Evolutionary conservation across 2,113 vertebrate species (phyloP), one percentile per base, ranked within the genome.

Genomic region (Mirza zaza): DNA sequence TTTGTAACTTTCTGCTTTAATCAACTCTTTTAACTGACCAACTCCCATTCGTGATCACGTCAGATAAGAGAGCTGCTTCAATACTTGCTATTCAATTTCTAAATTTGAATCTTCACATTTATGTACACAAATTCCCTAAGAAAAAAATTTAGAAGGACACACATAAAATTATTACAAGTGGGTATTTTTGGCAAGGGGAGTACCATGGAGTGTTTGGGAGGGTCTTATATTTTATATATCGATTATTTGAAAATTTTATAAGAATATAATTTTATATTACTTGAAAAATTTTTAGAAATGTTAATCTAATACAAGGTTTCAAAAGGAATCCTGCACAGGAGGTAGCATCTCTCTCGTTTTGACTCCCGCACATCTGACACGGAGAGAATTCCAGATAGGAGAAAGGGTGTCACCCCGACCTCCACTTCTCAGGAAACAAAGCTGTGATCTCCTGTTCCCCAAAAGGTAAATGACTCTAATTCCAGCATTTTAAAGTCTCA

Each of bases 301-400:
- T 50, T 39, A 29, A 42, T 76, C 70, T 36, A 63, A 55, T 25
- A 89, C 7, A 65, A 65, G 14, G 25, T 39, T 25, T 39, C 20
- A 55, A 90, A 61, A 5, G 29, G 45, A 68, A 75, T 1, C 27
- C 23, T 15, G 25, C 29, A 29, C 1, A 27, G 12, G 34, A 68
- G 67, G 57, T 21, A 23, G 48, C 48, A 48, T 48, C 65, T 68
- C 50, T 61, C 34, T 25, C n/a, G 39, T 8, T 15, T 2, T 3
- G 3, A 12, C 25, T 15, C 57, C 75, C 1, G 2, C 13, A 10
- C 2, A 27, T 63, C 20, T 23, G 34, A 18, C 12, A 1, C 20
- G 29, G 63, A 36, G 63, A 36, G 8, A 50, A 63, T 18, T 55
- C 57, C 8, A 3, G 15, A 32, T 4, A 15, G 17, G 23, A 61